These are phyloP conservation scores for Ormyrus pomaceus DNA, from an alignment of 2,888 invertebrate genomes.

Conservation along the genomic window DNA sequence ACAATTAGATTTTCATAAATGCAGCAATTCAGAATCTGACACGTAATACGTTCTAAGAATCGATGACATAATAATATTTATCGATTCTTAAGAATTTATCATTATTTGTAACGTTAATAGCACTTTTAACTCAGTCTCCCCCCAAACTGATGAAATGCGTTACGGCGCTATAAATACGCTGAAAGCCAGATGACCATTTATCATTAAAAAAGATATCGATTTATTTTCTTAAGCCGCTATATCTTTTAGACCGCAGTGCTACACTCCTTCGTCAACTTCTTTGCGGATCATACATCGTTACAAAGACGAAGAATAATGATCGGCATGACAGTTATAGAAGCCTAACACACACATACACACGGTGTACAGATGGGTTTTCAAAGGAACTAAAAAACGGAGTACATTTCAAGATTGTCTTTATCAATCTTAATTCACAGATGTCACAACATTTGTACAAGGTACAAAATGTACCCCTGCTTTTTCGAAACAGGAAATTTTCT, in stretches of 20 bases:
- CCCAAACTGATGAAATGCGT: too few species aligned
- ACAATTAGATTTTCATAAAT: too few species aligned
- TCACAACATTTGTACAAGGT: too few species aligned
- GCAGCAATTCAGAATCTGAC: too few species aligned
- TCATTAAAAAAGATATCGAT: slow-evolving; percentile 35
- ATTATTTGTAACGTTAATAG: too few species aligned
- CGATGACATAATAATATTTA: too few species aligned
- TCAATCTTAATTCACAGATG: background rate
- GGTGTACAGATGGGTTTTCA: slow-evolving; percentile 54
- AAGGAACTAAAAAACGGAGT: slow-evolving; percentile 30
- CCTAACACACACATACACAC: slow-evolving; percentile 24
- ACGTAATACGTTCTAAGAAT: too few species aligned
- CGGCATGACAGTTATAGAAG: slow-evolving; percentile 44
- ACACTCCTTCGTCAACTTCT: slow-evolving; percentile 20
- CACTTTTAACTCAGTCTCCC: too few species aligned
- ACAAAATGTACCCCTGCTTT: too few species aligned
- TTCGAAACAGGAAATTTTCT: too few species aligned
- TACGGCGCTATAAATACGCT: background rate
- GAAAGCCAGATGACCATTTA: slow-evolving; percentile 21
- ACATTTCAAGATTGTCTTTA: slow-evolving; percentile 15
- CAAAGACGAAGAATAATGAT: slow-evolving; percentile 46
- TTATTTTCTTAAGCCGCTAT: slow-evolving; percentile 34
- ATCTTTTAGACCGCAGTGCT: slow-evolving; percentile 23
- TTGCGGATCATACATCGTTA: slow-evolving; percentile 37
- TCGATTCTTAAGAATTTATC: too few species aligned